Percentiles rank a stretch among this genome's conserved stretches.
Conservation (phyloP, 2,113 vertebrate species). For the Chamaetylas fuelleborni region DNA sequence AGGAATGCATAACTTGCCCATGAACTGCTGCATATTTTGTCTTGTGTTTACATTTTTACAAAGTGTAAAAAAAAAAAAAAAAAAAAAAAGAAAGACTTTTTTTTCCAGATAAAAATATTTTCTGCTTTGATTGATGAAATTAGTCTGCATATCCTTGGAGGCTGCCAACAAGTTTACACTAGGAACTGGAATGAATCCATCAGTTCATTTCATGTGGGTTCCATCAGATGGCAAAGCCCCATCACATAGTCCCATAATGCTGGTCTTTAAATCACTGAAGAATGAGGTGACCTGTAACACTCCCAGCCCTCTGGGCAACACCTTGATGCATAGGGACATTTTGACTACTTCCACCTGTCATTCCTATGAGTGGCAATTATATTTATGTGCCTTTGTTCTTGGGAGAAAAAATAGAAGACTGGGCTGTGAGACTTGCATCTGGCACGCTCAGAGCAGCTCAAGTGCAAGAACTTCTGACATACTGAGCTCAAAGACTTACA, state of each 20-base stretch:
- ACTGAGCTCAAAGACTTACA: background rate
- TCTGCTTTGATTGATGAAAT: constrained; percentile 55
- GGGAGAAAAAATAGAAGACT: background rate
- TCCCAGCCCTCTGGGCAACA: background rate
- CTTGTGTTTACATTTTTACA: constrained; percentile 57
- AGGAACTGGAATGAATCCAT: constrained; percentile 31
- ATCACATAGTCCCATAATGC: background rate
- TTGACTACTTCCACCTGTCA: background rate
- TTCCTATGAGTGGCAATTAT: background rate
- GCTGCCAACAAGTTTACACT: constrained; percentile 39
- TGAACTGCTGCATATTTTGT: constrained; percentile 58
- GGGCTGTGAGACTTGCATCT: background rate
- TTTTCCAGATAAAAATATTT: constrained; percentile 16
- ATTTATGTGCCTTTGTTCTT: background rate
- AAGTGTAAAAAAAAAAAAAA: background rate
- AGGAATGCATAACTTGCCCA: constrained; percentile 57
- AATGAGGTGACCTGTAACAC: background rate
- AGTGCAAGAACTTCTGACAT: background rate
- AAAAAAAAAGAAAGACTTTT: background rate
- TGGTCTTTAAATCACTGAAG: background rate
- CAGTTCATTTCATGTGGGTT: background rate
- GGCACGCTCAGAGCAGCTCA: background rate
- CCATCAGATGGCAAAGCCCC: background rate
- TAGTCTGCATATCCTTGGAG: constrained; percentile 39
- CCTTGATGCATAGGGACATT: background rate